Evolutionary conservation across 2,888 invertebrate species (phyloP).

Genomic region (Danaus chrysippus): DNA sequence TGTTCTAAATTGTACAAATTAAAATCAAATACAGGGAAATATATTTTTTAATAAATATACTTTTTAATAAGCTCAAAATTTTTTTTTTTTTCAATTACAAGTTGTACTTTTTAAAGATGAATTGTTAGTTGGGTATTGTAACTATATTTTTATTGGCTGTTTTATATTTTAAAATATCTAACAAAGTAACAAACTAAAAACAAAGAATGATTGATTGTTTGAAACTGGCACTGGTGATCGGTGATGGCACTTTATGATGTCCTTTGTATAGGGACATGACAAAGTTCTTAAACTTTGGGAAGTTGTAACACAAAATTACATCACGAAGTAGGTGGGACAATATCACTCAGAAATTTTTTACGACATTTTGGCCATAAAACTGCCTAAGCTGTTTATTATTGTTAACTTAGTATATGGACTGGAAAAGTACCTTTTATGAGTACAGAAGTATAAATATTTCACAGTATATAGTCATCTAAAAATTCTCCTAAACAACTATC

Average conservation of each 20-base stretch:
- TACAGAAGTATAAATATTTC: not conserved
- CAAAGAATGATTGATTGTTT: slow-evolving; percentile 28
- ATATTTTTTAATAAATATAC: no score
- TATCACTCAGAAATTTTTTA: slow-evolving; percentile 26
- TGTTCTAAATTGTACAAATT: no score
- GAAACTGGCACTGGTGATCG: slow-evolving; percentile 17
- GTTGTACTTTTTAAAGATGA: no score
- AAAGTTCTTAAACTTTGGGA: slow-evolving; percentile 26
- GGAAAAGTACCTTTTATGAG: not conserved
- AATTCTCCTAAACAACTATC: not conserved
- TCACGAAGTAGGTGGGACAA: slow-evolving; percentile 18
- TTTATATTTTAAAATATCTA: no score
- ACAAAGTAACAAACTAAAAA: not conserved
- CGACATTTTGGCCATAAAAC: slow-evolving; percentile 20
- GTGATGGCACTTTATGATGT: slow-evolving; percentile 26
- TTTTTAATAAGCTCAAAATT: no score
- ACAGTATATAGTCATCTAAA: not conserved
- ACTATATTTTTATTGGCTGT: no score
- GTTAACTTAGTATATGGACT: slow-evolving; percentile 2
- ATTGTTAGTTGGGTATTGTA: no score
- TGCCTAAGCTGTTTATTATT: slow-evolving; percentile 16
- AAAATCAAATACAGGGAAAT: no score
- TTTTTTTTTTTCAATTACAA: no score
- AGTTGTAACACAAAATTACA: slow-evolving; percentile 25
- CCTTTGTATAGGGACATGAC: slow-evolving; percentile 25